Percentiles rank a stretch among this genome's conserved stretches.
These are phyloP conservation scores for Paramormyrops hopkinsi DNA, from an alignment of 2,797 vertebrate species.

Conservation along the genomic window DNA sequence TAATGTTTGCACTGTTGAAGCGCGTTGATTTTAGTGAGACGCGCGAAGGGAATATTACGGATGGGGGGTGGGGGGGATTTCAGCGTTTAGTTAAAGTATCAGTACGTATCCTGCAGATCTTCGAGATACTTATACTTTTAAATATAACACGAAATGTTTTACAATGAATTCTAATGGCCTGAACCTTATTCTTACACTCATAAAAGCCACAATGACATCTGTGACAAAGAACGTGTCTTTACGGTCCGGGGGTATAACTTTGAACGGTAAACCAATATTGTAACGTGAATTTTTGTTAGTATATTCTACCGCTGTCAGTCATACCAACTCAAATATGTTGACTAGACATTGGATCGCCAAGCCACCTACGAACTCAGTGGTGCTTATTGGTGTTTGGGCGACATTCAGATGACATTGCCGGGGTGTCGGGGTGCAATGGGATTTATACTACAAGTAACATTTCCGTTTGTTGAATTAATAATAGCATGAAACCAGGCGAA, in stretches of 20 bases:
- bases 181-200: not conserved
- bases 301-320: not conserved
- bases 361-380: conserved; percentile 59
- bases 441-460: conserved; percentile 61
- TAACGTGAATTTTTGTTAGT: not conserved
- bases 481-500: conserved; percentile 63
- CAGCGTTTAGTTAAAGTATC: not conserved
- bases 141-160: not conserved
- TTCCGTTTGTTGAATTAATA: conserved; percentile 58
- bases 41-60: not conserved
- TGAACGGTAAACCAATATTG: not conserved
- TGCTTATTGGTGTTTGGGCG: conserved; percentile 69
- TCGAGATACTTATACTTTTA: not conserved
- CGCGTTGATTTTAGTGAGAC: not conserved
- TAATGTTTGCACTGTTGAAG: not conserved
- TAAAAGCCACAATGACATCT: not conserved
- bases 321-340: conserved; percentile 39
- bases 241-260: not conserved
- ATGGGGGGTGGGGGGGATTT: not conserved
- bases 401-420: conserved; percentile 73
- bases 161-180: not conserved
- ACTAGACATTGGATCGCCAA: conserved; percentile 61
- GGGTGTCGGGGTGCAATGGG: conserved; percentile 65
- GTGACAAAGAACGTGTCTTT: not conserved
- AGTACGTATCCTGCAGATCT: not conserved